These are phyloP conservation scores for Cantharis lateralis DNA, from an alignment of 2,888 invertebrate species.

Conservation along the genomic window DNA sequence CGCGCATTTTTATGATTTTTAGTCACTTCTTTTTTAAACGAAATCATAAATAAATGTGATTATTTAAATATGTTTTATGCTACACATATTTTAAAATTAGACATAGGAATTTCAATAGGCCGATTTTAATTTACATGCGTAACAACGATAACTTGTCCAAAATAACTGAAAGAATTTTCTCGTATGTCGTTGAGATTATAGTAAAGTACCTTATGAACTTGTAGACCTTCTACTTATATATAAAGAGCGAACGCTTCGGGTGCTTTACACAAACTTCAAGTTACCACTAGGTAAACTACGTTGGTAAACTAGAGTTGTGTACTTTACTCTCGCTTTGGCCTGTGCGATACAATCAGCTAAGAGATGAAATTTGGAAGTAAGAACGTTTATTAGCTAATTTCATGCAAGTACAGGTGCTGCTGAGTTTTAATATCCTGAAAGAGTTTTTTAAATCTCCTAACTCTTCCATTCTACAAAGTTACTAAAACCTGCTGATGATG, in stretches of 20 bases:
- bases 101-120: not conserved
- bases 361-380: slow-evolving; percentile 48
- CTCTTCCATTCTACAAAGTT: not conserved
- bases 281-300: slow-evolving; percentile 49
- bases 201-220: slow-evolving; percentile 42
- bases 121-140: not conserved
- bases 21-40: slow-evolving; percentile 26
- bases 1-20: slow-evolving; percentile 36
- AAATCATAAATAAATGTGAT: slow-evolving; percentile 9
- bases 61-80: slow-evolving; percentile 4
- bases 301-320: slow-evolving; percentile 47
- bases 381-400: slow-evolving; percentile 48
- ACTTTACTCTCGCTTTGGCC: slow-evolving; percentile 44
- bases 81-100: not conserved
- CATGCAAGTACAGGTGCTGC: slow-evolving; percentile 24
- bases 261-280: slow-evolving; percentile 48
- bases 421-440: slow-evolving; percentile 6
- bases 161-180: not conserved
- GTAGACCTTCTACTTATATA: slow-evolving; percentile 46
- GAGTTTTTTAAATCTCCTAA: not conserved
- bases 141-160: not conserved
- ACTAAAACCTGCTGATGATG: not conserved
- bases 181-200: not conserved
- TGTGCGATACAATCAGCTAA: slow-evolving; percentile 51
- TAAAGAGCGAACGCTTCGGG: slow-evolving; percentile 46